phyloP scores from a whole-genome alignment of 2,888 invertebrate genomes.

The Endotricha flammealis region DNA sequence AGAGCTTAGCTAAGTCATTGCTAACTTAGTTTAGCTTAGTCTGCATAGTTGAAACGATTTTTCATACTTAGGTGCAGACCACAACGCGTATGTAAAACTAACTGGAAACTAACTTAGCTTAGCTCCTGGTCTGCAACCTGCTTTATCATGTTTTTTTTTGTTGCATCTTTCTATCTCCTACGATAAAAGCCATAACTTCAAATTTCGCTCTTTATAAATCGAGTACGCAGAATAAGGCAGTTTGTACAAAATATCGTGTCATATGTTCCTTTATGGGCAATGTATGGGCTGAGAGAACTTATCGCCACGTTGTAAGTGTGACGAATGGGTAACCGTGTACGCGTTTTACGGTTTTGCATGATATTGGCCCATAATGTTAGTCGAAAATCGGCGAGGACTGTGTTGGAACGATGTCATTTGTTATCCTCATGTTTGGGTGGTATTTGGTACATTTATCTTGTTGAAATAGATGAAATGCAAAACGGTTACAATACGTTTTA shows the following conservation, averaged over 20 bases:
- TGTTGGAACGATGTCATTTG: constrained; percentile 39
- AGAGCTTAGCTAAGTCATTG: too few species aligned
- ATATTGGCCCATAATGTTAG: constrained; percentile 41
- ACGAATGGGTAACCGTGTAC: constrained; percentile 26
- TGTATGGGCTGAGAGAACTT: constrained; percentile 21
- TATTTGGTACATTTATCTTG: constrained; percentile 39
- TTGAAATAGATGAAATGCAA: constrained; percentile 1
- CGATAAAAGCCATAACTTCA: constrained; percentile 3
- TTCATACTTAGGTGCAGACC: too few species aligned
- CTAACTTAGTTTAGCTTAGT: too few species aligned
- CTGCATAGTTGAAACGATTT: too few species aligned
- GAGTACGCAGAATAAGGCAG: constrained; percentile 7
- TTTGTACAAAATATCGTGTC: constrained; percentile 15
- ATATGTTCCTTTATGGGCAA: constrained; percentile 20
- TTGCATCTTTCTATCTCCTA: neutral
- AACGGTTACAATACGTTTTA: constrained; percentile 9
- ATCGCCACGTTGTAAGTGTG: constrained; percentile 28
- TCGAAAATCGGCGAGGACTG: constrained; percentile 36
- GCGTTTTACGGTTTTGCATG: constrained; percentile 28
- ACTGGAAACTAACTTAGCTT: too few species aligned
- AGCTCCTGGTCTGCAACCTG: too few species aligned
- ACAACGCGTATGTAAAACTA: too few species aligned
- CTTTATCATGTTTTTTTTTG: too few species aligned
- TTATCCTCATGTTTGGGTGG: constrained; percentile 36
- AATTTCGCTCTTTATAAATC: constrained; percentile 10